phyloP scores from a whole-genome alignment of 2,113 vertebrate genomes.

The Numenius arquata region DNA sequence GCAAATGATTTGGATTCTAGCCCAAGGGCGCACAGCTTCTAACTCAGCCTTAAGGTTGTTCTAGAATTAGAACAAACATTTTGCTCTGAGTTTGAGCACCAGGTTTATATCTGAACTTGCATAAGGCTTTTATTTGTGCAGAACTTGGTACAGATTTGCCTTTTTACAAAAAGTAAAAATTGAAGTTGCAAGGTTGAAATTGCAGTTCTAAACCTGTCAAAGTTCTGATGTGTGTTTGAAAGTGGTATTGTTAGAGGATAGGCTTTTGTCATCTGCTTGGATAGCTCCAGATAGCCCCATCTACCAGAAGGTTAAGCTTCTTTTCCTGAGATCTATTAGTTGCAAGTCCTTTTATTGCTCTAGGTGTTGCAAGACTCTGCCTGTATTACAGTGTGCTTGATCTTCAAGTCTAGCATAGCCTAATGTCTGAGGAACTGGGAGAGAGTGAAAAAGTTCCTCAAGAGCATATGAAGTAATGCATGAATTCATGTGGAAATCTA shows the following conservation, averaged over 20 bases:
- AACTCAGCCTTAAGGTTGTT: not conserved
- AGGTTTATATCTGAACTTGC: fast-evolving
- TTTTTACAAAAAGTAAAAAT: not conserved
- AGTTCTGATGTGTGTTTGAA: not conserved
- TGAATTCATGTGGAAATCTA: not conserved
- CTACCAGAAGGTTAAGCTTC: too few species aligned
- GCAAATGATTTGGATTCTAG: not conserved
- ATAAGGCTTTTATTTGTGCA: not conserved
- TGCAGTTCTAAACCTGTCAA: not conserved
- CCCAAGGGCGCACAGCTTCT: not conserved
- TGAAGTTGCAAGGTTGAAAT: not conserved
- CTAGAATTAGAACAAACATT: not conserved
- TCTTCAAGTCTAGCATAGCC: not conserved
- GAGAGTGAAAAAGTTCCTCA: not conserved
- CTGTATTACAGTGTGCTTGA: fast-evolving
- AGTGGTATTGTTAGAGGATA: not conserved
- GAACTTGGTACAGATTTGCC: not conserved
- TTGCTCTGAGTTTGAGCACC: not conserved
- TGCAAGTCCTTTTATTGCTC: not conserved
- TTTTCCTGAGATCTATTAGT: fast-evolving
- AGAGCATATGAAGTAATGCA: not conserved
- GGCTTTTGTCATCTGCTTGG: not conserved
- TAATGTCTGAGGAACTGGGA: not conserved
- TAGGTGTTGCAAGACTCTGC: not conserved
- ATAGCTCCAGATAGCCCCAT: fast-evolving